These are phyloP conservation scores for Latrodectus geometricus DNA, from an alignment of 1,140 invertebrate genomes.

Conservation along the genomic window DNA sequence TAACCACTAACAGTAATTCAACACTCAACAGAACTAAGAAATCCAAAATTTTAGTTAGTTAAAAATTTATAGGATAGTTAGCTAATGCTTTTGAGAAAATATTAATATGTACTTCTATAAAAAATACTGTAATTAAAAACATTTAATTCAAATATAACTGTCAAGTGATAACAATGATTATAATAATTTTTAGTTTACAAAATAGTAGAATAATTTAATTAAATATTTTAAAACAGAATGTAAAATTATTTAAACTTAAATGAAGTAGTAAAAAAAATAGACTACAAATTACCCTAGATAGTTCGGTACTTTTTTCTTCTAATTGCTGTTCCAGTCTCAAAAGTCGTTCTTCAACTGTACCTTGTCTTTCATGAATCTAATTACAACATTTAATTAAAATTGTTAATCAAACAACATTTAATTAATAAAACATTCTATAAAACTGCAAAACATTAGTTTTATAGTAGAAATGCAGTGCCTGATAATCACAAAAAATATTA, in stretches of 20 bases:
- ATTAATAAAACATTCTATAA: neutral
- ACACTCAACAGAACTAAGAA: too few relatives aligned
- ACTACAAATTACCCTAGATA: slow-evolving; percentile 72
- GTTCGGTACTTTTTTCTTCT: slow-evolving; percentile 95
- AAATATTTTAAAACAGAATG: neutral
- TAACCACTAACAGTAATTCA: too few relatives aligned
- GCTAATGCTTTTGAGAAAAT: too few relatives aligned
- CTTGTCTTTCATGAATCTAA: slow-evolving; percentile 81
- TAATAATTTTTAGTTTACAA: neutral
- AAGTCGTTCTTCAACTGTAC: slow-evolving; percentile 95
- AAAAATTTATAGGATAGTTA: too few relatives aligned
- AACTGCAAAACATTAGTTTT: neutral
- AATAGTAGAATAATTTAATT: neutral
- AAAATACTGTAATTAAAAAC: too few relatives aligned
- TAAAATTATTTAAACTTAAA: neutral
- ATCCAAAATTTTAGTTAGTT: too few relatives aligned
- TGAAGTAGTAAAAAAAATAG: neutral
- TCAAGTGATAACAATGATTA: neutral
- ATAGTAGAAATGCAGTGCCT: neutral
- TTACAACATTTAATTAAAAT: too few relatives aligned
- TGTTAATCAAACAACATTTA: too few relatives aligned
- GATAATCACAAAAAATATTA: neutral
- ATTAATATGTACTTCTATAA: too few relatives aligned
- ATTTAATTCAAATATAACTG: too few relatives aligned
- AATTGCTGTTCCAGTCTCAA: slow-evolving; percentile 91